Evolutionary conservation across 2,113 vertebrate genomes (phyloP), one percentile per base, ranked within the genome.

Genomic region (Dolichotis patagonum): DNA sequence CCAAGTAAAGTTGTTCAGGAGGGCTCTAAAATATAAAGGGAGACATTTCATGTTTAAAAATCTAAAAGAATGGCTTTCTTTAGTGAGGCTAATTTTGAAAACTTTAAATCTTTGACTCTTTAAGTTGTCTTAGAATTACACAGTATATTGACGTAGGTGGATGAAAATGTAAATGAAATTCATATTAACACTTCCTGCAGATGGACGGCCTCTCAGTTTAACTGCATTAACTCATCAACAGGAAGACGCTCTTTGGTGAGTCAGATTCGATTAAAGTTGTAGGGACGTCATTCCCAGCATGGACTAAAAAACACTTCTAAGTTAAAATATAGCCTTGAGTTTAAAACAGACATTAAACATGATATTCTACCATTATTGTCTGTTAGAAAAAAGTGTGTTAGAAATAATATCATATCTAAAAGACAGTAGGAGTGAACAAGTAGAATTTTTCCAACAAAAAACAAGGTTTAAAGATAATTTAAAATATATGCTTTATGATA

Each of bases 151-250:
- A 1, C 80, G 54, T 71, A 92, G 60, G 54, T 71, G 12, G 58
- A 41, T 58, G 43, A 91, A 93, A 90, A 96, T 52, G 38, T 52
- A 96, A 96, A 89, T 94, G 80, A 92, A 94, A 77, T 95, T 85
- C 63, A 60, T 83, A 49, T 41, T 90, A 32, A 49, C 3, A 90
- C 81, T 97, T 96, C 71, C 87, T 92, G 22, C 38, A 81, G 85
- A 90, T 80, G 60, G 28, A 41, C 7, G 38, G 46, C 84, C 26
- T 81, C n/a, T 82, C 75, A 54, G 73, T 43, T 71, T 87, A 91
- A 77, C 32, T 56, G 13, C 60, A 88, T 73, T 84, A 96, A 16
- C 75, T 96, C 90, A 69, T 56, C 7, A 87, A 92, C 63, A 86
- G 83, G 56, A 49, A 46, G 81, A 89, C 92, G 43, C 83, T 35